phyloP scores from a whole-genome alignment of 2,888 invertebrate genomes.

The Caenorhabditis sinica region DNA sequence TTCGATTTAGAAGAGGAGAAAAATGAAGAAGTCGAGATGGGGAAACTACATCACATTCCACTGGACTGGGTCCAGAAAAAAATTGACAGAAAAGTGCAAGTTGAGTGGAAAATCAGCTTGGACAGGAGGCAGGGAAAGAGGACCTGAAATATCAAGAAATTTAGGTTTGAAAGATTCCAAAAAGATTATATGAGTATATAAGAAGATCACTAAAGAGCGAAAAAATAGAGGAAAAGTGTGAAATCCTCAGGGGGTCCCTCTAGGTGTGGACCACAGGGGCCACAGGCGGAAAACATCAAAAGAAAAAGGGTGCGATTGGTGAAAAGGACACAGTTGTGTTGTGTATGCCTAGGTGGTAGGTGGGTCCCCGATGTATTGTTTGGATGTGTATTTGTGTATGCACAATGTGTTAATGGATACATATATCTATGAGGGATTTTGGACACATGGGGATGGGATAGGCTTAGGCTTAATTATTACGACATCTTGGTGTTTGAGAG shows the following conservation, averaged over 20 bases:
- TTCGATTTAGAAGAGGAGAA: constrained; percentile 24
- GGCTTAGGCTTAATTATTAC: too few species aligned
- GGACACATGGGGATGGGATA: background rate
- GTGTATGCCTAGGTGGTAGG: constrained; percentile 18
- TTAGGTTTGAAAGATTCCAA: background rate
- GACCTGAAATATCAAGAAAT: background rate
- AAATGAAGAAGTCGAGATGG: background rate
- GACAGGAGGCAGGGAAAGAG: background rate
- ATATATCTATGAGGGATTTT: constrained; percentile 12
- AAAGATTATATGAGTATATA: background rate
- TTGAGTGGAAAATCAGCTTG: too few species aligned
- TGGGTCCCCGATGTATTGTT: background rate
- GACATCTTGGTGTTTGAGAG: too few species aligned
- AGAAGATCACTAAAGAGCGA: background rate
- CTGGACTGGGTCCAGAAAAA: background rate
- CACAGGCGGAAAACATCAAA: constrained; percentile 26
- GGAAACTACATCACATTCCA: constrained; percentile 8
- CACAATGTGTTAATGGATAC: constrained; percentile 65
- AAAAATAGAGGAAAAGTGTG: background rate
- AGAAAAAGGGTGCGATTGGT: constrained; percentile 13
- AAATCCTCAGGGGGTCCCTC: background rate
- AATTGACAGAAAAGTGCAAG: background rate
- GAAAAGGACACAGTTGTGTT: constrained; percentile 54
- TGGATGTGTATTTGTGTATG: constrained; percentile 20
- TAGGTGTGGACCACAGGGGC: background rate